phyloP scores from a whole-genome alignment of 92 coral and sea anemone species.

The Parazoanthus atlanticus region DNA sequence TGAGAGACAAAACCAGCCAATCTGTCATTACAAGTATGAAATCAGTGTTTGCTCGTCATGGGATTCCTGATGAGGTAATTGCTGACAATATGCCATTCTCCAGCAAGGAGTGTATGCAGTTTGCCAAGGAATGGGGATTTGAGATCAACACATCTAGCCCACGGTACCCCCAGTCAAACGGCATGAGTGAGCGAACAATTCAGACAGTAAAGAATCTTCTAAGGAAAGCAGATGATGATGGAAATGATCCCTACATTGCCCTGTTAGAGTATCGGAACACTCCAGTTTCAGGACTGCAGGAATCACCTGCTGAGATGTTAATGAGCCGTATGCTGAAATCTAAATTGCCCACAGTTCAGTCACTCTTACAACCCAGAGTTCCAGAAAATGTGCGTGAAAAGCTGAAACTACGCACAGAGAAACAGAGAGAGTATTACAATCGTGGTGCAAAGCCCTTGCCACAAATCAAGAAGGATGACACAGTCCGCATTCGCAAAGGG shows the following conservation, averaged over 20 bases:
- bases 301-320: constrained; percentile 39
- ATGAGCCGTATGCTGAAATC: too few relatives aligned
- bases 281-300: constrained; percentile 34
- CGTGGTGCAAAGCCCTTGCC: constrained; percentile 14
- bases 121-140: constrained; percentile 45
- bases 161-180: constrained; percentile 43
- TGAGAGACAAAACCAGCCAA: constrained; percentile 25
- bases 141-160: constrained; percentile 40
- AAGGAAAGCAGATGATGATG: constrained; percentile 32
- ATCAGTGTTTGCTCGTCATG: constrained; percentile 46
- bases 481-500: constrained; percentile 6
- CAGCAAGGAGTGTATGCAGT: constrained; percentile 20
- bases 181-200: constrained; percentile 41
- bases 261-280: constrained; percentile 46
- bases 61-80: constrained; percentile 46
- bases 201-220: constrained; percentile 43
- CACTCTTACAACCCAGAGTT: constrained; percentile 46
- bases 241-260: constrained; percentile 41
- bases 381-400: constrained; percentile 14
- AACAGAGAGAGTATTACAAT: neutral
- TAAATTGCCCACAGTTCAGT: constrained; percentile 28
- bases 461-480: constrained; percentile 16
- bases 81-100: constrained; percentile 47
- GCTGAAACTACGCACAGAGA: constrained; percentile 18
- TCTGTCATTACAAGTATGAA: constrained; percentile 49